Base-by-base conservation (phyloP, 2,888 invertebrate genomes). In the Melinaea menophilus region DNA sequence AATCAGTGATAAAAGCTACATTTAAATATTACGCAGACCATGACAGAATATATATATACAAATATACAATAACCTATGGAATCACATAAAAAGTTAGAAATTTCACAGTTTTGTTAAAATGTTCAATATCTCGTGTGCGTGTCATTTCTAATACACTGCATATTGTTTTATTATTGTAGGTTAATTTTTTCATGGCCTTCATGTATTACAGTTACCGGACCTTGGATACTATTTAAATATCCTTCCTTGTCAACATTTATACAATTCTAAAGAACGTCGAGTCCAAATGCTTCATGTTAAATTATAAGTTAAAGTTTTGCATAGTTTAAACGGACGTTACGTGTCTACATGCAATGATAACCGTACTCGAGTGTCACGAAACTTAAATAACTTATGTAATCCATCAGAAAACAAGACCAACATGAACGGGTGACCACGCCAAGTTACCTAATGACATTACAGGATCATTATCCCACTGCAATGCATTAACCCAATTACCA, bases 341-440 rank as follows among this genome's bases (percentile, higher is more conserved):
- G 77, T 75, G 66, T 71, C 76, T 75, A 75, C 77, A 75, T 76
- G 77, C 72, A 81, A 82, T 80, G 78, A 79, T 76, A 79, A 71
- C 72, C 69, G 62, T 61, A 65, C 67, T 61, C 69, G 48, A 60
- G 63, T 69, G 64, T 70, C 64, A 73, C 74, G 75, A 67, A 72
- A 72, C 74, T 73, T 73, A 73, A 76, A 75, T 75, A 73, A 71
- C 69, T 75, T 77, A 72, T 73, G 72, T 76, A 73, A 75, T 64
- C 41, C 64, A 61, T 61, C 71, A 73, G 74, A 71, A 71, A 51
- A 51, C 22, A 51, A 41, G 41, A 41, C 41, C 11, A 41, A 41
- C 9, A 41, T 41, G 11, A 41, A 41, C 41, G 9, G 9, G 3
- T 5, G 41, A 41, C 41, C 41, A 41, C 7, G 37, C 41, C 11